A percentile compares a stretch with the other conserved stretches of the same genome.
Evolutionary conservation across 1,140 invertebrate species (phyloP).

Genomic region (Neotoxoptera formosana): DNA sequence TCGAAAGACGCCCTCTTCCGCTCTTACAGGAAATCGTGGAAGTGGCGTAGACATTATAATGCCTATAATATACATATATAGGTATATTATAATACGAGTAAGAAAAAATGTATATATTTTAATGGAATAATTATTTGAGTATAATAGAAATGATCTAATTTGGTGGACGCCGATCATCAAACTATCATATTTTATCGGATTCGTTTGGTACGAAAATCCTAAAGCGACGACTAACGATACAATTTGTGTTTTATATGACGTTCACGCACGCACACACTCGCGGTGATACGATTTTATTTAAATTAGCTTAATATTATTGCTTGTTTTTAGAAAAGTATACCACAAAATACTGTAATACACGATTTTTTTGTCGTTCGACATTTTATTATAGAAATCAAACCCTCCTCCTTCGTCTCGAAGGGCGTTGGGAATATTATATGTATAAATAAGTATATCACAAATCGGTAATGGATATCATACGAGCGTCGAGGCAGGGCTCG

Average conservation of each 20-base stretch:
- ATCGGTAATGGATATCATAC: background rate
- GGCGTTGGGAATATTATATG: background rate
- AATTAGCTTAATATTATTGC: background rate
- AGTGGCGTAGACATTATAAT: slow-evolving; percentile 21
- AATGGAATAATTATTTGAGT: background rate
- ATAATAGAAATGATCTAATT: background rate
- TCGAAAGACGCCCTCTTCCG: slow-evolving; percentile 47
- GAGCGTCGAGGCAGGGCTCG: background rate
- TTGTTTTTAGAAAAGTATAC: background rate
- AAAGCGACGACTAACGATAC: no score
- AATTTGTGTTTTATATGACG: no score
- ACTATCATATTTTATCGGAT: background rate
- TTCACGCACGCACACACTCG: background rate
- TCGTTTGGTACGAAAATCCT: background rate
- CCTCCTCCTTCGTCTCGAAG: background rate
- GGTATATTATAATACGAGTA: background rate
- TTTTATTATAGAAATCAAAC: background rate
- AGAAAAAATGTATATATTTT: background rate
- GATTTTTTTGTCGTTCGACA: background rate
- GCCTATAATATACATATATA: no score
- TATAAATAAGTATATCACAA: background rate
- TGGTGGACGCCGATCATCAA: background rate
- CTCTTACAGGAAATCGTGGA: slow-evolving; percentile 41
- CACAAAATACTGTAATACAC: background rate
- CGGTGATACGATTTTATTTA: background rate